Base-by-base conservation (phyloP, 1,140 invertebrate genomes). In the Whitmania pigra region DNA sequence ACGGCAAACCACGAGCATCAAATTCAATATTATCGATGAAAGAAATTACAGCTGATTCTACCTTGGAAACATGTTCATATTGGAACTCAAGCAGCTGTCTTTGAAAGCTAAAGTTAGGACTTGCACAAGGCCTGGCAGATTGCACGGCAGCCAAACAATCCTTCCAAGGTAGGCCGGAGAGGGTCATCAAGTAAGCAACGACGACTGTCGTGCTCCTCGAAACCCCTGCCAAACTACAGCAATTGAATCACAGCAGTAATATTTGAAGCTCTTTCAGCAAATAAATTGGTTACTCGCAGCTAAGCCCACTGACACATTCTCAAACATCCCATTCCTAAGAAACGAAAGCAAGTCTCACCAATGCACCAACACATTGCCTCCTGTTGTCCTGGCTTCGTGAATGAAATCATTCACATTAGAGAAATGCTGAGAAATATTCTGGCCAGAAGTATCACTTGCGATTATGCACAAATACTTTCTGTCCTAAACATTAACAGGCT, bases 91-190 rank as follows among this genome's bases (percentile, higher is more conserved):
- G 90, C 49, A 97, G 85, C 82, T 97, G 94, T 76, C 89, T 88
- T 78, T 94, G 92, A 82, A 97, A 97, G 74, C 93, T 93, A 71
- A 90, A 87, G 83, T 97, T 97, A 13, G 94, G 94, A 85, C 94
- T 95, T 77, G 93, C 93, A 55, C 94, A 89, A 73, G 93, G 86
- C 15, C 79, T 57, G 31, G 91, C 92, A 2, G 91, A 91, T 72
- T 92, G 86, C 29, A 97, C 90, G 60, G 94, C 90, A 83, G 95
- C 94, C 57, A 97, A 83, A 0, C 92, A 88, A 78, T 97, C 93
- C 77, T 92, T 90, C 90, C 91, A 94, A 49, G 87, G 88, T n/a
- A 96, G 85, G 74, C 88, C 86, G 15, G 93, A 94, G 53, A 89
- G 90, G 66, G 90, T 91, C 93, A 97, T 96, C 71, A 97, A 90